phyloP scores from a whole-genome alignment of 2,113 vertebrate species.

The Chaenogobius annularis region DNA sequence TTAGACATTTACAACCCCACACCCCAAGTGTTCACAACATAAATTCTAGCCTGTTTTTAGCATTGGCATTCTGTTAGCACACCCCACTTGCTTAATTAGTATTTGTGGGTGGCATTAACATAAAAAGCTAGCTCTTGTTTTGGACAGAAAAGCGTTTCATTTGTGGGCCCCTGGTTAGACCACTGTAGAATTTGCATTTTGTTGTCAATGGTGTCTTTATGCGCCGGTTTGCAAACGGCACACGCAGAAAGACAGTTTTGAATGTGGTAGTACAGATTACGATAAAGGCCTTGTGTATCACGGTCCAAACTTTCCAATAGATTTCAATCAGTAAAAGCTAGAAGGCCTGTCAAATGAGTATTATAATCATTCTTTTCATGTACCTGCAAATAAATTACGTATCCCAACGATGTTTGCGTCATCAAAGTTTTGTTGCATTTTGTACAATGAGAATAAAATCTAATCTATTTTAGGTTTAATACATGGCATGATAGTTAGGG shows the following conservation, averaged over 20 bases:
- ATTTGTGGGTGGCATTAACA: conserved; percentile 70
- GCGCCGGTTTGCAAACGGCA: conserved; percentile 42
- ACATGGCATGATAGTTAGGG: too few species aligned
- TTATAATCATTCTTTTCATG: too few species aligned
- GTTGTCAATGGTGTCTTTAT: conserved; percentile 71
- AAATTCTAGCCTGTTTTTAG: conserved; percentile 24
- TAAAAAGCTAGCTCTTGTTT: conserved; percentile 58
- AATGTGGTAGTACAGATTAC: conserved; percentile 34
- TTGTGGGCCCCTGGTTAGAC: conserved; percentile 58
- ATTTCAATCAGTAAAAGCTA: conserved; percentile 12
- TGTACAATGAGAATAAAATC: too few species aligned
- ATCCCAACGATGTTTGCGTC: too few species aligned
- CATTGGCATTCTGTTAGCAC: conserved; percentile 26
- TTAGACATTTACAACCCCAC: neutral
- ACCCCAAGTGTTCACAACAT: neutral
- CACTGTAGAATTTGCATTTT: conserved; percentile 76
- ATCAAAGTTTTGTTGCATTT: too few species aligned
- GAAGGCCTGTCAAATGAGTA: too few species aligned
- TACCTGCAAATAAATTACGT: too few species aligned
- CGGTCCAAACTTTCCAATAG: conserved; percentile 14
- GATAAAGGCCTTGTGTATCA: conserved; percentile 23
- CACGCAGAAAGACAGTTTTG: conserved; percentile 35
- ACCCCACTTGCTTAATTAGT: conserved; percentile 48
- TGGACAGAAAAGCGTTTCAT: conserved; percentile 72
- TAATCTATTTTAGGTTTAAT: too few species aligned